Base-by-base conservation (phyloP, 1,140 invertebrate species). In the Papilio dardanus region DNA sequence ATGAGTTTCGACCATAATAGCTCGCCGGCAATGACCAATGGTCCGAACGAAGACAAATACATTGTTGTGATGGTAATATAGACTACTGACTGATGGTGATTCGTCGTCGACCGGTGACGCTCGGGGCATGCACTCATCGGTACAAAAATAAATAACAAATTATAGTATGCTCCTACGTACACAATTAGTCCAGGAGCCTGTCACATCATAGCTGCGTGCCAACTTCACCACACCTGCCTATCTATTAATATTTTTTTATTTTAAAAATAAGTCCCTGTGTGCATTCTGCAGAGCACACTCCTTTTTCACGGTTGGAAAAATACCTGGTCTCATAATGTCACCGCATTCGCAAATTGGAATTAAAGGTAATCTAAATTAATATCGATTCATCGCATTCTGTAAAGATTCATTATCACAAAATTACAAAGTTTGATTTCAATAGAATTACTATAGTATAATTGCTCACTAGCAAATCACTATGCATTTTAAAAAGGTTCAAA, bases 241-340 rank as follows among this genome's bases (percentile, higher is more conserved):
- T 87, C 90, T 92, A 92, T 92, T 90, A 92, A 92, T 92, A 92
- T 92, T 91, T n/a, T n/a, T 91, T 87, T 81, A 66, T 58, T 50
- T 82, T 81, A 80, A 88, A 88, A 90, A 90, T 90, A 91, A 84
- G 83, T 75, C 73, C 69, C 50, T 76, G 71, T 69, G 66, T 82
- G 78, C 77, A 79, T 74, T 80, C 77, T 80, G 74, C 58, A 71
- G 71, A 71, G 21, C 58, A 73, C 37, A 66, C 28, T 73, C 33
- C 54, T 71, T 74, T 67, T 77, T 71, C 50, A 58, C 69, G 14
- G 12, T n/a, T 46, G 24, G 69, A 50, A 50, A 71, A 71, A 71
- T 71, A 46, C 28, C 69, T 71, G 40, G 12, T 50, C 5, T 50
- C 24, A 46, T 71, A 50, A 21, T 14, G 12, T 35, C 21, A 19